Base-by-base conservation (phyloP, 2,113 vertebrate genomes). In the Butorides virescens region DNA sequence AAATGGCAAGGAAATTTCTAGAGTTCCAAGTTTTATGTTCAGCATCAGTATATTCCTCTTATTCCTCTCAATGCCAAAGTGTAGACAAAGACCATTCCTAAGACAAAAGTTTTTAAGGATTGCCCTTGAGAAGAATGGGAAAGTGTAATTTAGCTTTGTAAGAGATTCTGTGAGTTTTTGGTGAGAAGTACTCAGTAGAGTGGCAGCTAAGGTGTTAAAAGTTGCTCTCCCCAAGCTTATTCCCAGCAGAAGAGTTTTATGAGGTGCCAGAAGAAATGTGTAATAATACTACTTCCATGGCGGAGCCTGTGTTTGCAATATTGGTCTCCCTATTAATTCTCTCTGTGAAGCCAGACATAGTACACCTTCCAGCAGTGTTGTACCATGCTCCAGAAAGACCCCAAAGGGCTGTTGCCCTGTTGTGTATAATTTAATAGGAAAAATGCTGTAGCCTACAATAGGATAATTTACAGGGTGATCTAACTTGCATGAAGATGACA, bases 1-100 rank as follows among this genome's bases (percentile, higher is more conserved):
- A 97, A 97, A 94, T 14, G 75, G 46, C 92, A 97, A 94, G 92
- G 96, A 96, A 94, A 92, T 97, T 93, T 95, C 93, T 96, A 83
- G 92, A 93, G 94, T 63, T 94, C 12, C 27, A 23, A 77, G 58
- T 91, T 92, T 93, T 93, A 29, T 19, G 5, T 65, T 84, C 61
- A 81, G 6, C 22, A 26, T 56, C 26, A 50, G 21, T 27, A 63
- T 87, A 49, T 71, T 92, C 22, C 52, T 88, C 32, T 27, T 88
- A 26, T 37, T 84, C 42, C 21, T 78, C 52, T 68, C 63, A 66
- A 52, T 3, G 9, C 25, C 11, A 21, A 66, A 58, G 29, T 34
- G 23, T 61, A 81, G 65, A 39, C 19, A 78, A 61, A 82, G 18
- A 5, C 49, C 20, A 47, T 10, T 37, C 26, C 53, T 79, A 79